Evolutionary conservation across 1,140 invertebrate genomes (phyloP), one percentile per base, ranked within the genome.

Genomic region (Adoxophyes honmai): DNA sequence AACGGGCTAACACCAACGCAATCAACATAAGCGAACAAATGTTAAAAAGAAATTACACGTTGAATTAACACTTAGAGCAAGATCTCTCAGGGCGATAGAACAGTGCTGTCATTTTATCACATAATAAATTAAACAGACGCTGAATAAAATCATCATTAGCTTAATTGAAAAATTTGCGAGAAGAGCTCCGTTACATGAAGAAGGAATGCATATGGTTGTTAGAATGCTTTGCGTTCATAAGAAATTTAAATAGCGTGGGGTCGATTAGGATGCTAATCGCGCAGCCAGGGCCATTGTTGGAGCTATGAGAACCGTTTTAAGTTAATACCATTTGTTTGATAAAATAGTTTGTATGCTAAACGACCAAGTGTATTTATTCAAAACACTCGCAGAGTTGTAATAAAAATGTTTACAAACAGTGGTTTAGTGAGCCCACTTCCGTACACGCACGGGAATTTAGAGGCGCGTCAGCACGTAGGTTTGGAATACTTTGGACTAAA

Each of bases 251-350:
- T 48, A 4, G 42, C 42, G 18, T 48, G 42, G 42, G 21, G 42
- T 48, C 42, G 11, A 48, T 48, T 48, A 48, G 42, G 42, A 48
- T 48, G 42, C 6, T 48, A 48, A 48, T 48, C 42, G 42, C 21
- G 42, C 11, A 33, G 42, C 16, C 21, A 48, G 18, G 42, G 16
- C 39, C 39, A 48, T 48, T 48, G 42, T 48, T 28, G 14, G 14
- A 11, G n/a, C 42, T 18, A 48, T 48, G 42, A 48, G 42, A 48
- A 48, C 42, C 21, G 42, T 48, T 48, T 28, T 10, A 44, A 48
- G 42, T 28, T 48, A 48, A 48, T 48, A 21, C 21, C 15, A 48
- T 48, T 48, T 48, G 42, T 48, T 21, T 48, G 42, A 48, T 48
- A 48, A 48, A 33, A 48, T 48, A 33, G 28, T 48, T 48, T 48